Evolutionary conservation across 2,797 vertebrate genomes (phyloP), one percentile per base, ranked within the genome.

Genomic region (Mus caroli): DNA sequence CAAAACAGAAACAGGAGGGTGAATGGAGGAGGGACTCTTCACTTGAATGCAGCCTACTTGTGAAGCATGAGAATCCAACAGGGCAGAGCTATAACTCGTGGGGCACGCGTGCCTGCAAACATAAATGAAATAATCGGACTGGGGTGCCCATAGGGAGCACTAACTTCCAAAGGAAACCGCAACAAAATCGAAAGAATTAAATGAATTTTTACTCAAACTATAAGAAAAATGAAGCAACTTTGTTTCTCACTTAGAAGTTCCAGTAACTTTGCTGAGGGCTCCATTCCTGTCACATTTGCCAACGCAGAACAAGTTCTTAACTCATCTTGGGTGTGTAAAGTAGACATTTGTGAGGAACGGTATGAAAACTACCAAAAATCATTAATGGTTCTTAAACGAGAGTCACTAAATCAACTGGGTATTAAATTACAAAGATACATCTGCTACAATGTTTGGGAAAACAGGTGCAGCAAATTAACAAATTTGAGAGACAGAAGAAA

Each of bases 21-120:
- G 95, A 90, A 78, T 58, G 50, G 90, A 75, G 71, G 62, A 71
- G 75, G 71, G 67, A 82, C 67, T 52, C 40, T 92, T 94, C 75
- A 43, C 92, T 84, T 75, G 43, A 88, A 92, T 71, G 88, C 46
- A 92, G 94, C 83, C 14, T 58, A 24, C 40, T 84, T 54, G 1
- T 71, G 76, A 93, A 90, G 58, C 67, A 20, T 73, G 31, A 87
- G 46, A 96, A 77, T 89, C 58, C 83, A 76, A 69, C 1, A 88
- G 60, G 92, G 77, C 1, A 69, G 79, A 90, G 37, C 52, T 22
- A 79, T 56, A n/a, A 80, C 67, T 71, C 40, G 9, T 69, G 54
- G 34, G 54, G 24, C 60, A 56, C 75, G 20, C 46, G 2, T 7
- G 20, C 91, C 40, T 31, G 12, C 71, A 83, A 88, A 87, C 64